A percentile compares a stretch with the other conserved stretches of the same genome.
Evolutionary conservation across 2,888 invertebrate species (phyloP).

Genomic region (Theodoxus fluviatilis): DNA sequence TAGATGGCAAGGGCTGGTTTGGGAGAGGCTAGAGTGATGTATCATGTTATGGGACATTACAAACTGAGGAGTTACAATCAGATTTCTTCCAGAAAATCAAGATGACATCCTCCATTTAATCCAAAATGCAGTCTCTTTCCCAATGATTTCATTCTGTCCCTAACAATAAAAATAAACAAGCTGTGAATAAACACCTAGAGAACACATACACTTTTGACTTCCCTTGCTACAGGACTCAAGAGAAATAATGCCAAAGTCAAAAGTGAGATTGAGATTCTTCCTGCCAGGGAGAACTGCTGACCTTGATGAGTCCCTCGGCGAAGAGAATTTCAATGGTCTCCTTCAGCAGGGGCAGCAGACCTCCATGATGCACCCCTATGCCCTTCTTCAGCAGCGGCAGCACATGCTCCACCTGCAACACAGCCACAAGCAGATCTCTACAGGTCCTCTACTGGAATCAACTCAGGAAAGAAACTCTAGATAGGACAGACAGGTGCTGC

Average conservation of each 20-base stretch:
- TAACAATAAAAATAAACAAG: background rate
- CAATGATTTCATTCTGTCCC: too few species aligned
- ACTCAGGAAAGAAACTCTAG: background rate
- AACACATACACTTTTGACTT: too few species aligned
- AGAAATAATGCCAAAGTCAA: background rate
- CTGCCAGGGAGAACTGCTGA: constrained; percentile 44
- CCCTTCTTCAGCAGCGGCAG: constrained; percentile 90
- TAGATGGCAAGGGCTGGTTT: too few species aligned
- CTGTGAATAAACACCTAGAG: background rate
- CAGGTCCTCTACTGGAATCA: background rate
- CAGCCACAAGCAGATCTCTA: background rate
- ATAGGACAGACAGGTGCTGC: too few species aligned
- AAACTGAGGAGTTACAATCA: too few species aligned
- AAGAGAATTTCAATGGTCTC: constrained; percentile 99
- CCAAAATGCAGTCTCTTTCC: too few species aligned
- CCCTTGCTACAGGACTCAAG: too few species aligned
- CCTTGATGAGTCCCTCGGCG: constrained; percentile 94
- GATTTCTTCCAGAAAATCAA: background rate
- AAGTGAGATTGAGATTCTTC: too few species aligned
- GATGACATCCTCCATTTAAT: too few species aligned
- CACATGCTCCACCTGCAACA: constrained; percentile 78
- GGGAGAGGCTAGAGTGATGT: too few species aligned
- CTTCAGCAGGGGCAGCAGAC: constrained; percentile 92
- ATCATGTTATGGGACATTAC: too few species aligned
- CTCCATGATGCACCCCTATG: constrained; percentile 95